Conservation (phyloP, 1,140 invertebrate species). For the Homalodisca vitripennis region DNA sequence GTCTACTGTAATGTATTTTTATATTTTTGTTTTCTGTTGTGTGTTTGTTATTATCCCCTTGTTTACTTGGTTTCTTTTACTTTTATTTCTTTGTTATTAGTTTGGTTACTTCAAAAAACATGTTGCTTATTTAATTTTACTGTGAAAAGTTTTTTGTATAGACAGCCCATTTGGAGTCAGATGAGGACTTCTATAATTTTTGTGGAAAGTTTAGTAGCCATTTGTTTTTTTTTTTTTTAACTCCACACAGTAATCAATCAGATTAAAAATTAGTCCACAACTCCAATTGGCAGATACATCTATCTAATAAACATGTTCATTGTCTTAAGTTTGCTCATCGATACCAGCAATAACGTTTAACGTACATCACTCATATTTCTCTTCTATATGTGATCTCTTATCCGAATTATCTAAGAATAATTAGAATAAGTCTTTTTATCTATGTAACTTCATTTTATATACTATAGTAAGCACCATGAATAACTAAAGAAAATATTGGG, state of each 20-base stretch:
- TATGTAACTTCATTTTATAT: neutral
- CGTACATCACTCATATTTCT: neutral
- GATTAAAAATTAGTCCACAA: neutral
- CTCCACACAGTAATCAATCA: neutral
- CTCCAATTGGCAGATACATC: no score
- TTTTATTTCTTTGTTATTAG: no score
- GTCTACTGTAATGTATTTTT: no score
- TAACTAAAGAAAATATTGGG: neutral
- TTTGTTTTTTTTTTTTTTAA: neutral
- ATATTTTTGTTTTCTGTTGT: no score
- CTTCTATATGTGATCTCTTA: neutral
- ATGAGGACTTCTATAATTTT: neutral
- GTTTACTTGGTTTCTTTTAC: no score
- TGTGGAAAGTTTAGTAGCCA: neutral
- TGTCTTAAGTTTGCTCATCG: neutral
- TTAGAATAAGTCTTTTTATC: neutral
- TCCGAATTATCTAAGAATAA: neutral
- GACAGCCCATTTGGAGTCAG: no score
- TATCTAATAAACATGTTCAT: neutral
- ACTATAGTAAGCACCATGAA: neutral
- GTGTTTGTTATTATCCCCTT: no score
- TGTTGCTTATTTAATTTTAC: no score
- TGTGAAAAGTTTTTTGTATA: no score
- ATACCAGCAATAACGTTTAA: neutral
- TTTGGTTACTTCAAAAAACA: no score